Evolutionary conservation across 2,797 vertebrate species (phyloP).

Genomic region (Lophius americanus): DNA sequence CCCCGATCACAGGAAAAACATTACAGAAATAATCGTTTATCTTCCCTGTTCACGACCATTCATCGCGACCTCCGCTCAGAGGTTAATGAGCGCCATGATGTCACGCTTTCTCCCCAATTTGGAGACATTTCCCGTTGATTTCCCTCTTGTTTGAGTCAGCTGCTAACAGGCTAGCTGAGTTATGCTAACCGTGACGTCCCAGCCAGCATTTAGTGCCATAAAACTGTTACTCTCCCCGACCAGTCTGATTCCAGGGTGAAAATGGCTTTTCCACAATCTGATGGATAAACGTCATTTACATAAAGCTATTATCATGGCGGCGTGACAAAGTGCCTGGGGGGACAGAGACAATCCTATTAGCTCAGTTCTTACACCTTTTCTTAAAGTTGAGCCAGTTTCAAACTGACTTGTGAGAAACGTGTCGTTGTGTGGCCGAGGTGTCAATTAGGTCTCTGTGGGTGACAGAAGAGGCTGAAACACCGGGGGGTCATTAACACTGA

Average conservation of each 20-base stretch:
- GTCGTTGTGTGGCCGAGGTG: constrained; percentile 45
- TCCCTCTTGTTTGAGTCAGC: too few relatives aligned
- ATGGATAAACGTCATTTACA: constrained; percentile 27
- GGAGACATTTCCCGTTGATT: too few relatives aligned
- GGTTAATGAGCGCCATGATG: too few relatives aligned
- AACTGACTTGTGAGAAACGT: constrained; percentile 23
- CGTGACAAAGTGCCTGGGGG: constrained; percentile 13
- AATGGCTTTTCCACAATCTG: constrained; percentile 6
- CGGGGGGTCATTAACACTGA: constrained; percentile 39
- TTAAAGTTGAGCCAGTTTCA: constrained; percentile 16
- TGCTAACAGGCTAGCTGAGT: background rate
- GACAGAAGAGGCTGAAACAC: constrained; percentile 53
- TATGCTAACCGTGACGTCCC: constrained; percentile 42
- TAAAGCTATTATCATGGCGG: constrained; percentile 36
- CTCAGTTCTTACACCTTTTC: constrained; percentile 18
- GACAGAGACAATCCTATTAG: constrained; percentile 42
- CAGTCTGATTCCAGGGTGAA: constrained; percentile 14
- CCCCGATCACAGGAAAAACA: too few relatives aligned
- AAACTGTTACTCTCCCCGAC: constrained; percentile 24
- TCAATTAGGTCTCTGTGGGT: constrained; percentile 52
- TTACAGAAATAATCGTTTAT: too few relatives aligned
- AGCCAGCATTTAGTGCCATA: constrained; percentile 19
- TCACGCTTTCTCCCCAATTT: too few relatives aligned
- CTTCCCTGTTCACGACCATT: too few relatives aligned
- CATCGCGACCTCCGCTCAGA: too few relatives aligned